Percentiles rank a stretch among this genome's conserved stretches.
Conservation (phyloP, 1,140 invertebrate genomes). For the Macrostomum lignano region DNA sequence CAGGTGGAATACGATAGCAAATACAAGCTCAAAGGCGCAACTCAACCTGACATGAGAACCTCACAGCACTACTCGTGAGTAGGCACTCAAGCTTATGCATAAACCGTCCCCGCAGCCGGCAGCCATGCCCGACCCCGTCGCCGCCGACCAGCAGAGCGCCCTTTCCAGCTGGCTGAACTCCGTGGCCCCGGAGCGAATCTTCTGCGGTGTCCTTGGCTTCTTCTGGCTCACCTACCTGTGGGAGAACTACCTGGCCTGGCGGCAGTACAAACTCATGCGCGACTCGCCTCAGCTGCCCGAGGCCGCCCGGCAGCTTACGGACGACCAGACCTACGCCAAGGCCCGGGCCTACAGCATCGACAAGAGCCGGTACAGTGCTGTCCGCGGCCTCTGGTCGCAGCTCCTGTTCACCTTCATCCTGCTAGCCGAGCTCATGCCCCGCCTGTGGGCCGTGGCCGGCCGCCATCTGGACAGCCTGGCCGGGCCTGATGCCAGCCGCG, state of each 20-base stretch:
- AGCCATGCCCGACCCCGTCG: no score
- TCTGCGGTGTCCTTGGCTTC: background rate
- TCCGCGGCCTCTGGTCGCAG: background rate
- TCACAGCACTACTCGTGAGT: no score
- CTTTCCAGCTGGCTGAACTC: no score
- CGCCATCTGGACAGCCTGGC: background rate
- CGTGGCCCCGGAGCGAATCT: no score
- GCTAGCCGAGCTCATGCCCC: background rate
- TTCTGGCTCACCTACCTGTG: conserved; percentile 1
- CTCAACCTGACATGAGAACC: no score
- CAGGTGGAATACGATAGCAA: no score
- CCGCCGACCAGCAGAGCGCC: no score
- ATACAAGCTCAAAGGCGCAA: no score
- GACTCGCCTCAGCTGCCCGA: background rate
- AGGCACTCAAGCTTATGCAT: no score
- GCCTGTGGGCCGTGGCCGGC: background rate
- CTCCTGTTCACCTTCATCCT: background rate
- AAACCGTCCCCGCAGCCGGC: no score
- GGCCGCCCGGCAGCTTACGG: background rate
- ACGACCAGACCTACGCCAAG: background rate
- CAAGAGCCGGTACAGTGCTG: background rate
- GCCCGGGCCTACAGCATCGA: conserved; percentile 1
- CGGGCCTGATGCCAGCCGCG: background rate
- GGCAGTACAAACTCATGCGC: background rate
- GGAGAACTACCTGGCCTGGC: background rate